Percentiles rank a stretch among this genome's conserved stretches.
Conservation (phyloP, 2,888 invertebrate genomes). For the Octodonta nipae region DNA sequence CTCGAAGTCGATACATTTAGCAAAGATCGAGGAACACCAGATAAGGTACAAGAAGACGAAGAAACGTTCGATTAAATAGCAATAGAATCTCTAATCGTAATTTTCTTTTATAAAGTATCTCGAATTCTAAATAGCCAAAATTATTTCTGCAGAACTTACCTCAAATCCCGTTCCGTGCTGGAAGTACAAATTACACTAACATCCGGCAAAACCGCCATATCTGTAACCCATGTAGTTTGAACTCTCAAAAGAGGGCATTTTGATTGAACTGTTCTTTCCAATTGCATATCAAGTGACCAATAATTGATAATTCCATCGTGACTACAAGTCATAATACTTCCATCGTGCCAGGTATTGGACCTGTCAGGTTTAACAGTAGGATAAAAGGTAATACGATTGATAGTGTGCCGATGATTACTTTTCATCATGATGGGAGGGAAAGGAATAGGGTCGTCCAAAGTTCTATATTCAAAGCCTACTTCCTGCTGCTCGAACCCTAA, state of each 20-base stretch:
- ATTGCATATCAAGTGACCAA: conserved; percentile 61
- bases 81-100: too few species aligned
- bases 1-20: too few species aligned
- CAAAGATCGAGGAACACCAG: too few species aligned
- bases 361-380: conserved; percentile 36
- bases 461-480: conserved; percentile 46
- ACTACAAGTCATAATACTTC: conserved; percentile 61
- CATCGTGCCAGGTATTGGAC: conserved; percentile 45
- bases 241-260: conserved; percentile 46
- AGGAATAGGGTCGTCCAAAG: conserved; percentile 50
- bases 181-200: conserved; percentile 64
- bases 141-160: too few species aligned
- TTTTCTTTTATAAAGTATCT: too few species aligned
- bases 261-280: conserved; percentile 48
- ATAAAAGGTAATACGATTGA: conserved; percentile 50
- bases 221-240: conserved; percentile 57
- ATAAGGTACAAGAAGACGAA: too few species aligned
- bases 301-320: conserved; percentile 65
- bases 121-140: too few species aligned
- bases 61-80: too few species aligned
- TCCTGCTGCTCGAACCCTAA: conserved; percentile 58
- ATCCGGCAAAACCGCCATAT: conserved; percentile 60
- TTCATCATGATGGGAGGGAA: conserved; percentile 44
- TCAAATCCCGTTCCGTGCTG: conserved; percentile 61
- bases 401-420: conserved; percentile 56